Base-by-base conservation (phyloP, 2,797 vertebrate genomes). In the Heliangelus exortis region DNA sequence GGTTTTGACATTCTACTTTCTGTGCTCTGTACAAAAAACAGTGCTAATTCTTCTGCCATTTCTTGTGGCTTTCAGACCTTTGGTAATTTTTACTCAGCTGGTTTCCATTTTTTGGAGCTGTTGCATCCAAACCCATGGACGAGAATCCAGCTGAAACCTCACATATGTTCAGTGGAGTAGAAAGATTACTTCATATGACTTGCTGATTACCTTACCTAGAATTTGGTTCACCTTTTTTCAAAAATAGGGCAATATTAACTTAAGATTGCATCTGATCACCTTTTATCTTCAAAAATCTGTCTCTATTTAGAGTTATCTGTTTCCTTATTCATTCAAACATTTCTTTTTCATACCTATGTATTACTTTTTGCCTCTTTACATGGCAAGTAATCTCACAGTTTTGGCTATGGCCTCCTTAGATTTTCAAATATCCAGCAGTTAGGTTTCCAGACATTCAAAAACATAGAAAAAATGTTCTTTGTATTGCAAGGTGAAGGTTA, bases 21-120 rank as follows among this genome's bases (percentile, higher is more conserved):
- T 87, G 19, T 58, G 11, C 12, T 72, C 10, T 83, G 23, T 50
- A 57, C 22, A 45, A 61, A 21, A 39, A 91, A 61, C 62, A 50
- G 3, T 29, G 23, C 0, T 59, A 67, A 73, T 14, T 67, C 34
- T 82, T 84, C 23, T 22, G n/a, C 18, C 0, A 0, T 41, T 79
- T 76, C 53, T 21, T 65, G 36, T 15, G 22, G 12, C 26, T 75
- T 72, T 82, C 33, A 68, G 34, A 59, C 3, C 28, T 65, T 73
- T 89, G 17, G 12, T 68, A 91, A 57, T 2, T 48, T 76, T 71
- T 76, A 15, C 10, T 84, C 23, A 25, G 9, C 39, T 45, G 39
- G 4, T 47, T 71, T 81, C 20, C 26, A 18, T 36, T 67, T 5
- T 84, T 72, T 0, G 0, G 58, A 71, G 26, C 3, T 67, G 23